A percentile compares a stretch with the other conserved stretches of the same genome.
Conservation (phyloP, 2,113 vertebrate genomes). For the Hippocampus barbouri region DNA sequence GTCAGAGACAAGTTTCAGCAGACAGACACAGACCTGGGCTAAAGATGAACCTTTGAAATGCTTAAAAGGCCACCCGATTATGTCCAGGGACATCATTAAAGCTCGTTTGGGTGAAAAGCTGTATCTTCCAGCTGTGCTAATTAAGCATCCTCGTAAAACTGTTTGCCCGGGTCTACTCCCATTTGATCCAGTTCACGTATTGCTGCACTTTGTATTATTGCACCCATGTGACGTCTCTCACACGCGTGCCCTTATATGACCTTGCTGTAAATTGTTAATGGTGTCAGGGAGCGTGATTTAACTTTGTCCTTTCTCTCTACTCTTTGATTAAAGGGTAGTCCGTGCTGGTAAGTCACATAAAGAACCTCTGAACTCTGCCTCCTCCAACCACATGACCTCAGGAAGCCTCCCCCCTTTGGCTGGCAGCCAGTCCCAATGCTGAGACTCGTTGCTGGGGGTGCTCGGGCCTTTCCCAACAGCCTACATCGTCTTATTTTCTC, state of each 20-base stretch:
- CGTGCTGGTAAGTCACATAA: constrained; percentile 99
- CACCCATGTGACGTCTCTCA: constrained; percentile 46
- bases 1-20: constrained; percentile 54
- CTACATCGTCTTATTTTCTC: constrained; percentile 96
- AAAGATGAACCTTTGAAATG: constrained; percentile 46
- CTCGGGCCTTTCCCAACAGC: constrained; percentile 91
- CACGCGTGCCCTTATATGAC: constrained; percentile 57
- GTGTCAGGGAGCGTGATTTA: constrained; percentile 96
- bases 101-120: constrained; percentile 12
- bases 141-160: constrained; percentile 22
- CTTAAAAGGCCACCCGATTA: constrained; percentile 46
- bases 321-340: constrained; percentile 99
- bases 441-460: constrained; percentile 97
- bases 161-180: constrained; percentile 60
- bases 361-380: constrained; percentile 97
- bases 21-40: constrained; percentile 59
- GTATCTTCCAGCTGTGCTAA: constrained; percentile 23
- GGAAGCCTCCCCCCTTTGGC: constrained; percentile 96
- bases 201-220: constrained; percentile 45
- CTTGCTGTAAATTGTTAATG: constrained; percentile 63
- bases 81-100: constrained; percentile 22
- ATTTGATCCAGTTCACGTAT: constrained; percentile 42
- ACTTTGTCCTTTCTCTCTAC: constrained; percentile 99
- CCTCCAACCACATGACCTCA: constrained; percentile 99
- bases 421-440: constrained; percentile 98